Conservation (phyloP, 2,888 invertebrate genomes). For the Nipponacmea schrenckii region DNA sequence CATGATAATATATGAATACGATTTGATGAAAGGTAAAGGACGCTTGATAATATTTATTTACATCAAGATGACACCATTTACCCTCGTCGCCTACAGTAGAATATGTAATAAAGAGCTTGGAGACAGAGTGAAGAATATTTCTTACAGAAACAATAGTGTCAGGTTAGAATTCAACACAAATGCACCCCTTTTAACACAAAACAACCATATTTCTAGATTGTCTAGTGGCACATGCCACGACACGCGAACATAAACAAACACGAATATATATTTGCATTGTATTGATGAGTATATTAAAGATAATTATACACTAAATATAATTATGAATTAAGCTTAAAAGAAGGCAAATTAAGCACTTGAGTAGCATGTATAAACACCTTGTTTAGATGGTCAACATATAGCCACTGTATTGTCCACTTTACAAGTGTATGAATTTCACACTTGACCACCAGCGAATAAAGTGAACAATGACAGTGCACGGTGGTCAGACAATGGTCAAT, state of each 20-base stretch:
- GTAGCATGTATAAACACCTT: neutral
- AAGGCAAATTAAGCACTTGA: neutral
- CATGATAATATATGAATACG: too few relatives aligned
- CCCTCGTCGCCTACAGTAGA: too few relatives aligned
- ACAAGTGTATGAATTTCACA: slow-evolving; percentile 8
- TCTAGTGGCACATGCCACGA: neutral
- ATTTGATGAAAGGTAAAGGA: too few relatives aligned
- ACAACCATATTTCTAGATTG: slow-evolving; percentile 1
- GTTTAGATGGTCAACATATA: neutral
- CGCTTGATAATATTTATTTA: too few relatives aligned
- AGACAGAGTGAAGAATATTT: too few relatives aligned
- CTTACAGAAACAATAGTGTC: neutral
- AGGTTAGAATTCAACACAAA: slow-evolving; percentile 4
- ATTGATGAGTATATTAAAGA: neutral
- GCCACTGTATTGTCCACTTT: neutral
- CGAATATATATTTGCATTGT: neutral
- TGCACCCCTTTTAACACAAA: neutral
- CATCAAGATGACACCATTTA: too few relatives aligned
- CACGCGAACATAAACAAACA: slow-evolving; percentile 9
- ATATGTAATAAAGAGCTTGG: too few relatives aligned
- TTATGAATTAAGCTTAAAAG: neutral
- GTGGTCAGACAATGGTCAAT: neutral
- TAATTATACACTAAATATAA: slow-evolving; percentile 7
- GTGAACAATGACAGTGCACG: neutral
- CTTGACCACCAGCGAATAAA: slow-evolving; percentile 1